Evolutionary conservation across 2,113 vertebrate species (phyloP).

Genomic region (Neogobius melanostomus): DNA sequence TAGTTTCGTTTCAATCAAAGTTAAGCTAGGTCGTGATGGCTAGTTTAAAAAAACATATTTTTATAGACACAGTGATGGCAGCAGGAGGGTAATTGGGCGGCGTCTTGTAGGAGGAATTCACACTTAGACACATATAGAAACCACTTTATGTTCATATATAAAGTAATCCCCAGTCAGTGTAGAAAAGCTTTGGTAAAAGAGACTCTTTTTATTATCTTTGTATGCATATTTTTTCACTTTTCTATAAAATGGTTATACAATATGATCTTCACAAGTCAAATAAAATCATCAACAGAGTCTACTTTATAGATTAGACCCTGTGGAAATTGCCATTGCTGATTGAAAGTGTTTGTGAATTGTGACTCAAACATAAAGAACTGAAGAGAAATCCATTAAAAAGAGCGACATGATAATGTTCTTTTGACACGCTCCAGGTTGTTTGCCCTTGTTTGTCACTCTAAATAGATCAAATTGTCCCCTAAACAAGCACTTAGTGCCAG

Average conservation of each 20-base stretch:
- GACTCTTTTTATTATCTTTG: too few relatives aligned
- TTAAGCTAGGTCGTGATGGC: not conserved
- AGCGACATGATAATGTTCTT: not conserved
- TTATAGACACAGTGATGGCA: not conserved
- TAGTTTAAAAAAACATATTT: constrained; percentile 1
- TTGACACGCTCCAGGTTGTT: not conserved
- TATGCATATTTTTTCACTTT: too few relatives aligned
- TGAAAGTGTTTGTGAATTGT: too few relatives aligned
- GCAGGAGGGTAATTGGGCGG: constrained; percentile 16
- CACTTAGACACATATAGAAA: not conserved
- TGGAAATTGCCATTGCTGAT: too few relatives aligned
- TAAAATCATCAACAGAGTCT: too few relatives aligned
- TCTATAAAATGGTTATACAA: too few relatives aligned
- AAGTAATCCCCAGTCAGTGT: not conserved
- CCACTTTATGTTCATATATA: not conserved
- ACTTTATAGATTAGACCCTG: too few relatives aligned
- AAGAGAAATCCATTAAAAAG: not conserved
- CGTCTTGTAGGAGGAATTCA: not conserved
- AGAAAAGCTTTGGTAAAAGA: not conserved
- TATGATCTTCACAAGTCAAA: too few relatives aligned
- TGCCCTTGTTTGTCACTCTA: not conserved
- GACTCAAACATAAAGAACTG: too few relatives aligned
- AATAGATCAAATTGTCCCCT: not conserved
- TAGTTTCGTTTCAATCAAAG: constrained; percentile 33
- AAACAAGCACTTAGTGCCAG: not conserved